phyloP scores from a whole-genome alignment of 2,113 vertebrate species.

The Telmatochromis brachygnathus region DNA sequence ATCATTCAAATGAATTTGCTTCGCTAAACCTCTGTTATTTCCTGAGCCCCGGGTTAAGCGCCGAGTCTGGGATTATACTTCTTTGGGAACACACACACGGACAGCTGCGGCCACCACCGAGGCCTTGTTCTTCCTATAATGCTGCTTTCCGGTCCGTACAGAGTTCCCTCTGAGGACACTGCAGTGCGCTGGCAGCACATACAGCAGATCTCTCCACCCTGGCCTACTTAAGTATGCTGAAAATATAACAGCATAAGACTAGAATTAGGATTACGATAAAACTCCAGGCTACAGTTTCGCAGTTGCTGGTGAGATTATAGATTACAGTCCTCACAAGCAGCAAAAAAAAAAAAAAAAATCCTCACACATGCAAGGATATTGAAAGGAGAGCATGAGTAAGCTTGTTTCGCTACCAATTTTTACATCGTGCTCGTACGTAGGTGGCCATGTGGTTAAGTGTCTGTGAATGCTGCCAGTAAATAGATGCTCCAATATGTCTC shows the following conservation, averaged over 20 bases:
- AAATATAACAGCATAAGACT: not conserved
- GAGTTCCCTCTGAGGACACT: not conserved
- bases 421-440: not conserved
- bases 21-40: not conserved
- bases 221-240: not conserved
- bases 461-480: constrained; percentile 30
- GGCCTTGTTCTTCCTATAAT: not conserved
- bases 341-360: not conserved
- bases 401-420: not conserved
- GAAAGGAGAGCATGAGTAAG: not conserved
- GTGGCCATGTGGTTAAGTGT: constrained; percentile 51
- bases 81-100: not conserved
- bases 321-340: not conserved
- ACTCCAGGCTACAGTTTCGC: not conserved
- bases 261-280: not conserved
- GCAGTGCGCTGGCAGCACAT: not conserved
- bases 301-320: not conserved
- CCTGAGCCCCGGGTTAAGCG: not conserved
- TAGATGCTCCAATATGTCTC: constrained; percentile 41
- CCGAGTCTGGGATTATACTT: not conserved
- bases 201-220: not conserved
- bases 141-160: not conserved
- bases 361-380: not conserved
- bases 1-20: not conserved
- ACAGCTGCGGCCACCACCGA: not conserved